Evolutionary conservation across 2,113 vertebrate species (phyloP), one percentile per base, ranked within the genome.

Genomic region (Orycteropus afer): DNA sequence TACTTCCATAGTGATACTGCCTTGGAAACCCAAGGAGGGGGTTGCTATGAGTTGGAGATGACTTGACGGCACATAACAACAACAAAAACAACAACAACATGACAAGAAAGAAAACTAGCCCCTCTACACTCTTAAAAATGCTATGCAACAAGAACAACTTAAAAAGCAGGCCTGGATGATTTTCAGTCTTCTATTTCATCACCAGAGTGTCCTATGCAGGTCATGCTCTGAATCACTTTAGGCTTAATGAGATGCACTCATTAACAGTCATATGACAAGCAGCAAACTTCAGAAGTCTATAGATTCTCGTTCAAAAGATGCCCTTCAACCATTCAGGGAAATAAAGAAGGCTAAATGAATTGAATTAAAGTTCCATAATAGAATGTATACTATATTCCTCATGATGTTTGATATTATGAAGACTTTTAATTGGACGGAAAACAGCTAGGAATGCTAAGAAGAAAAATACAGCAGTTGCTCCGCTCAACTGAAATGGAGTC

Each of bases 221-320:
- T 90, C 83, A 65, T 77, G 47, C 27, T 89, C 73, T 49, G 61
- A 83, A 45, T 90, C 65, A 71, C 32, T 63, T 86, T 27, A 34
- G 67, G 55, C 27, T 95, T 94, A 91, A 93, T 74, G 37, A 95
- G 86, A 79, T 12, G 49, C 69, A 82, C 86, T 94, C 79, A 91
- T n/a, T 49, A 61, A 57, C 53, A 53, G 63, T 83, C 57, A 85
- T 25, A 9, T 37, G 42, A 79, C 23, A 86, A 93, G 47, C 15
- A 95, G 40, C 45, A 82, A 86, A 49, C 57, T 76, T 84, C 85
- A 79, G 23, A 63, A 22, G n/a, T 79, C 65, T 73, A 20, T 47
- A 95, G n/a, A 37, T 74, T 86, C 67, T 87, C 73, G 82, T 74
- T 90, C 45, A 86, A 95, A 92, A 45, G 37, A 67, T 81, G 61